Conservation (phyloP, 2,113 vertebrate species). For the Rhagologus leucostigma region DNA sequence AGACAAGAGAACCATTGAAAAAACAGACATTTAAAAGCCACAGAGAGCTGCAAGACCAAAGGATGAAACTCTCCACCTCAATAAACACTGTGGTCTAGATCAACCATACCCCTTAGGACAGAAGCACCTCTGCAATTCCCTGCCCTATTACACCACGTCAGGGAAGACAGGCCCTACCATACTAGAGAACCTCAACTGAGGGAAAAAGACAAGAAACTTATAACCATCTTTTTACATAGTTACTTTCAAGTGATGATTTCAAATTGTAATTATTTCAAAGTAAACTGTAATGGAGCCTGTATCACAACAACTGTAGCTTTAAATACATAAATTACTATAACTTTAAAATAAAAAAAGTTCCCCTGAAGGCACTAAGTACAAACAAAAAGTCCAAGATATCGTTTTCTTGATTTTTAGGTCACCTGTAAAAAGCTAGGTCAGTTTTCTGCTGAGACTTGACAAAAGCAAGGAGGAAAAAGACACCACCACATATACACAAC, state of each 20-base stretch:
- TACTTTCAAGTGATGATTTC: background rate
- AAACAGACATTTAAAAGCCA: background rate
- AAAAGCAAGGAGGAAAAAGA: background rate
- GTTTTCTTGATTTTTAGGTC: background rate
- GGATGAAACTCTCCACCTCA: background rate
- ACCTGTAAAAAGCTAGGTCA: background rate
- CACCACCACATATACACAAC: background rate
- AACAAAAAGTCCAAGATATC: background rate
- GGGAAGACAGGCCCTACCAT: background rate
- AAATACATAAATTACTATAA: background rate
- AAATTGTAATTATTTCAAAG: background rate
- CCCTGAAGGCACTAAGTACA: background rate
- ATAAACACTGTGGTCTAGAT: background rate
- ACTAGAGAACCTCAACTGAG: background rate
- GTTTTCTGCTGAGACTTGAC: background rate
- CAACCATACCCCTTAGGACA: accelerated
- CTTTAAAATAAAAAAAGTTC: background rate
- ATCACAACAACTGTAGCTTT: background rate
- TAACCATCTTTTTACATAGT: background rate
- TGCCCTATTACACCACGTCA: accelerated
- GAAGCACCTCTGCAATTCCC: background rate
- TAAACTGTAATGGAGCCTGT: background rate
- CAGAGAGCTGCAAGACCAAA: background rate
- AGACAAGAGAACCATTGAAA: background rate
- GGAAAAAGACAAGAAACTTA: background rate